Evolutionary conservation across 2,113 vertebrate genomes (phyloP).

Genomic region (Hyperopisus bebe): DNA sequence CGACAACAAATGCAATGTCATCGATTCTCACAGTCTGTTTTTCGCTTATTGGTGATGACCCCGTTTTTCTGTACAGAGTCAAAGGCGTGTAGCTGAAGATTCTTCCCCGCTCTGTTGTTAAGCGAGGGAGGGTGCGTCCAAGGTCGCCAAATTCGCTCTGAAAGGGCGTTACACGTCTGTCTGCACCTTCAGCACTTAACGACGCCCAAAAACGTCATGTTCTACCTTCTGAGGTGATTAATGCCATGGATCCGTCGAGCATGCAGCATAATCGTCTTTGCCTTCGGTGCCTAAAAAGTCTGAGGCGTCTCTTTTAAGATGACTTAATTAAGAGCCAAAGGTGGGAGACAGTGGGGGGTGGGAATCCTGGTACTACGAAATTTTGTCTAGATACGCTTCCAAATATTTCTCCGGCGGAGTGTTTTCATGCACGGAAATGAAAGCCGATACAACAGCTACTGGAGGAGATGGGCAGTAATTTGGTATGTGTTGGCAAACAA

Average conservation of each 20-base stretch:
- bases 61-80: neutral
- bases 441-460: neutral
- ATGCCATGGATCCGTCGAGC: neutral
- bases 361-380: neutral
- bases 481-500: conserved; percentile 15
- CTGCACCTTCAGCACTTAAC: neutral
- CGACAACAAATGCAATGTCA: neutral
- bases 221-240: neutral
- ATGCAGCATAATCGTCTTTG: neutral
- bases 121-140: neutral
- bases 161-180: neutral
- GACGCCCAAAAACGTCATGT: neutral
- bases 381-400: neutral
- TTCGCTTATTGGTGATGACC: neutral
- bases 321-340: neutral
- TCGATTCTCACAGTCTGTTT: neutral
- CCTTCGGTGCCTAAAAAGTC: neutral
- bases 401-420: neutral
- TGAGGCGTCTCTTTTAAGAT: neutral
- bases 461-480: neutral
- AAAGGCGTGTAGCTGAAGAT: neutral
- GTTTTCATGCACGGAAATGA: neutral
- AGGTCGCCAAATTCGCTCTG: neutral
- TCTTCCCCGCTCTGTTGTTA: neutral
- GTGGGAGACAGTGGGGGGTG: neutral